phyloP scores from a whole-genome alignment of 2,797 vertebrate species.

The Sebastes vulpes region DNA sequence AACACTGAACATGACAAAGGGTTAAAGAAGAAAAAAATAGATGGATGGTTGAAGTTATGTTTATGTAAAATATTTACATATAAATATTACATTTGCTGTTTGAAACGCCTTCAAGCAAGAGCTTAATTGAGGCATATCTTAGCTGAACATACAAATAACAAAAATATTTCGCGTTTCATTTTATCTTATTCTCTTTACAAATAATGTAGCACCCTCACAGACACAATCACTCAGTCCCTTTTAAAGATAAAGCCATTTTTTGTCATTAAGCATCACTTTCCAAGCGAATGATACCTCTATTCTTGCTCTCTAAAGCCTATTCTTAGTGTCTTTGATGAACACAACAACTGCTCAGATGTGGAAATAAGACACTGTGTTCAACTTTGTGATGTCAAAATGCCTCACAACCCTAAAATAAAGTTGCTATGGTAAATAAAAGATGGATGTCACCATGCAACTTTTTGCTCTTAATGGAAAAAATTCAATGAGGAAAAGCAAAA shows the following conservation, averaged over 20 bases:
- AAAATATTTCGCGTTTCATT: background rate
- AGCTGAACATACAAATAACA: background rate
- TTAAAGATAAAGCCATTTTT: background rate
- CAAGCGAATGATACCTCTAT: background rate
- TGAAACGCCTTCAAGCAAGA: background rate
- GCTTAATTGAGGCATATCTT: background rate
- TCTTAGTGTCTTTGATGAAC: slow-evolving; percentile 49
- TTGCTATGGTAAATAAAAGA: slow-evolving; percentile 13
- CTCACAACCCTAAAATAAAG: slow-evolving; percentile 37
- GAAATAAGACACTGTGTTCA: slow-evolving; percentile 49
- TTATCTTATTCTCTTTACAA: background rate
- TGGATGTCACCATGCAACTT: slow-evolving; percentile 11
- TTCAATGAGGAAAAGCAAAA: slow-evolving; percentile 15
- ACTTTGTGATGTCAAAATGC: slow-evolving; percentile 25
- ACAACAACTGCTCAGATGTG: slow-evolving; percentile 24
- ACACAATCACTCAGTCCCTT: background rate
- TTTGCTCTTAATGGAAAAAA: slow-evolving; percentile 22
- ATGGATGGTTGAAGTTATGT: background rate
- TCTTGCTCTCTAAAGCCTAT: slow-evolving; percentile 19
- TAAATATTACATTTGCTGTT: background rate
- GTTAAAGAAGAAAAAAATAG: background rate
- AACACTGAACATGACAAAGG: background rate
- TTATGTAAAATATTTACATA: background rate
- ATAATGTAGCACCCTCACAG: background rate
- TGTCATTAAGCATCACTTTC: slow-evolving; percentile 14